Evolutionary conservation across 2,113 vertebrate genomes (phyloP), one percentile per base, ranked within the genome.

Genomic region (Sula dactylatra): DNA sequence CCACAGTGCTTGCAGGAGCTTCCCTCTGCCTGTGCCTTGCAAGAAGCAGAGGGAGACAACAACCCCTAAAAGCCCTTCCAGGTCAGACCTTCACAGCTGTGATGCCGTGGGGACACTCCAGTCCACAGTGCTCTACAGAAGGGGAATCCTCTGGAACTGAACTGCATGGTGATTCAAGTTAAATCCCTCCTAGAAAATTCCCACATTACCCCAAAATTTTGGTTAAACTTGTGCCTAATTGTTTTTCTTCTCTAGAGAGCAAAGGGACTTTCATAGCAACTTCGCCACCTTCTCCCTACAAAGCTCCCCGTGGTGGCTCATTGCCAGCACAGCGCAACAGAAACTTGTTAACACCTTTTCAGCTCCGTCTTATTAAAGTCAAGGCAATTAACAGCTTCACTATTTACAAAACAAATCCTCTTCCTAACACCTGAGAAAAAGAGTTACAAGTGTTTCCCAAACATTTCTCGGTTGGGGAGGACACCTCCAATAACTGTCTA

Each of bases 321-420:
- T 9, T 0, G 42, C 94, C 93, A 94, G 74, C 81, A 7, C 58
- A 38, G 38, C 27, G 16, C 88, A 83, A 85, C 78, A 74, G 62
- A 90, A 93, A 87, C 93, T 80, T 87, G 70, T 91, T 91, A 96
- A 95, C 89, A 94, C 77, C 78, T 96, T 96, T 91, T 73, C 84
- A 36, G 79, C 64, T 94, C 58, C 18, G 7, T 82, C 66, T 94
- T 96, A 96, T 94, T 96, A 95, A 90, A 97, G 84, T 64, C 93
- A 55, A 67, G 66, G 93, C 90, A 96, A 97, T 97, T 96, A 96
- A 88, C 89, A 83, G 76, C 88, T 76, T 81, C 72, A 1, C 67
- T 65, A 97, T 97, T 97, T 97, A 97, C 94, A 97, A 97, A 96
- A 93, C 96, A 97, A 95, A 96, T 97, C 90, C 71, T 88, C 87